A percentile compares a stretch with the other conserved stretches of the same genome.
Evolutionary conservation across 2,888 invertebrate genomes (phyloP).

Genomic region (Cistogaster globosa): DNA sequence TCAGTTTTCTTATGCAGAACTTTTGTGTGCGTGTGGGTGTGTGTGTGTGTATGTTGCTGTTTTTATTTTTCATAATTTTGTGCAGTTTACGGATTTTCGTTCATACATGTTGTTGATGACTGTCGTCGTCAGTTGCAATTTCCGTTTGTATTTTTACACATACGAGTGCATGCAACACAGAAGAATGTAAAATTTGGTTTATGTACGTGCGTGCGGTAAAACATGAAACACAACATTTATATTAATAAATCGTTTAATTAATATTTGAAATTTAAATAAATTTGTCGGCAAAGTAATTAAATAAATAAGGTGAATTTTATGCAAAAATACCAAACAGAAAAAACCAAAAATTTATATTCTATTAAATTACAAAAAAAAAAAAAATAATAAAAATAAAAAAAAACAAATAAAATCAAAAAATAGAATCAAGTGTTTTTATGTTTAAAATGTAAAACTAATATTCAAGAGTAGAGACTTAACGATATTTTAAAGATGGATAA

Average conservation of each 20-base stretch:
- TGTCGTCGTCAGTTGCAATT: conserved; percentile 74
- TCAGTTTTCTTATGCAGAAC: conserved; percentile 29
- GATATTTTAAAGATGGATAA: too few species aligned
- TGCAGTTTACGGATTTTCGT: conserved; percentile 44
- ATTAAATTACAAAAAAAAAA: not conserved
- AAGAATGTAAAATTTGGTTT: conserved; percentile 65
- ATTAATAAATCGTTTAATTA: conserved; percentile 40
- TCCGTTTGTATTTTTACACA: conserved; percentile 74
- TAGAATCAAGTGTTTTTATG: too few species aligned
- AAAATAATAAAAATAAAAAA: not conserved
- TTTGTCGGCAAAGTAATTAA: conserved; percentile 6
- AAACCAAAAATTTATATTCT: not conserved
- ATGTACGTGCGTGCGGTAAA: conserved; percentile 62
- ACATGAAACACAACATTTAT: conserved; percentile 42
- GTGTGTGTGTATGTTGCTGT: too few species aligned
- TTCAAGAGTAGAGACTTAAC: too few species aligned
- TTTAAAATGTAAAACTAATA: too few species aligned
- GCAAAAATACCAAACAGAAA: not conserved
- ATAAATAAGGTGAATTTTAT: conserved; percentile 16
- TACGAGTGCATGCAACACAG: conserved; percentile 62
- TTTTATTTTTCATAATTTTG: conserved; percentile 3
- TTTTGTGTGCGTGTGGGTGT: not conserved
- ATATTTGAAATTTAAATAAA: conserved; percentile 11
- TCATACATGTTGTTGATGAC: conserved; percentile 60
- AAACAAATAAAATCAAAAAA: too few species aligned